A percentile compares a stretch with the other conserved stretches of the same genome.
Evolutionary conservation across 2,797 vertebrate species (phyloP).

Genomic region (Siniperca undulata): DNA sequence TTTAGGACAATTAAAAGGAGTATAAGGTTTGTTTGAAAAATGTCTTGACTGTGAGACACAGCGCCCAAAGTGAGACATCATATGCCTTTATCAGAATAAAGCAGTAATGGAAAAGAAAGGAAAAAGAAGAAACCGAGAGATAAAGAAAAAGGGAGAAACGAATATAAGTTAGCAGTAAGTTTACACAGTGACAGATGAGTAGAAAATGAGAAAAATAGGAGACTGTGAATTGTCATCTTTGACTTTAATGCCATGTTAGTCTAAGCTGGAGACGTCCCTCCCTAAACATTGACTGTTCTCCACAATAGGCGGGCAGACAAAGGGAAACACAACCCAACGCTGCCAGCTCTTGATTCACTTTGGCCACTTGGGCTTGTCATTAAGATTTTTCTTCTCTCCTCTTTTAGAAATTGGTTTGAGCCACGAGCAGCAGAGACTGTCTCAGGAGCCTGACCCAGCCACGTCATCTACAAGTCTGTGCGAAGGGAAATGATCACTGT

Average conservation of each 20-base stretch:
- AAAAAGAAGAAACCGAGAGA: background rate
- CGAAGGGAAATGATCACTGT: conserved; percentile 55
- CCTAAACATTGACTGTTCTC: conserved; percentile 73
- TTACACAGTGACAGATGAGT: background rate
- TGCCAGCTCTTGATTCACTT: conserved; percentile 69
- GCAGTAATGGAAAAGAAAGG: background rate
- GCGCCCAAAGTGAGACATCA: background rate
- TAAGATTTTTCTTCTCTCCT: conserved; percentile 67
- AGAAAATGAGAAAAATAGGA: conserved; percentile 23
- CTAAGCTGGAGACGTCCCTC: conserved; percentile 65
- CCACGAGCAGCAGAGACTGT: conserved; percentile 63
- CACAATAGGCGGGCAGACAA: conserved; percentile 71
- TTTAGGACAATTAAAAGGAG: background rate
- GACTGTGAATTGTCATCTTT: conserved; percentile 43
- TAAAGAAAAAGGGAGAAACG: background rate
- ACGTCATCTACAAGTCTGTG: conserved; percentile 77
- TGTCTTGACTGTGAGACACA: background rate
- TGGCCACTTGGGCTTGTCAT: conserved; percentile 79
- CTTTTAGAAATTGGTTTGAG: conserved; percentile 71
- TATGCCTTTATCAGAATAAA: conserved; percentile 14
- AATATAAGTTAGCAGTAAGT: conserved; percentile 14
- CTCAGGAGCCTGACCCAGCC: conserved; percentile 70
- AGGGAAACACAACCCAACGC: conserved; percentile 50
- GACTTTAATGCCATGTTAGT: conserved; percentile 79
- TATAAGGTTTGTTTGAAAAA: conserved; percentile 8